Base-by-base conservation (phyloP, 2,888 invertebrate genomes). In the Oligia strigilis region DNA sequence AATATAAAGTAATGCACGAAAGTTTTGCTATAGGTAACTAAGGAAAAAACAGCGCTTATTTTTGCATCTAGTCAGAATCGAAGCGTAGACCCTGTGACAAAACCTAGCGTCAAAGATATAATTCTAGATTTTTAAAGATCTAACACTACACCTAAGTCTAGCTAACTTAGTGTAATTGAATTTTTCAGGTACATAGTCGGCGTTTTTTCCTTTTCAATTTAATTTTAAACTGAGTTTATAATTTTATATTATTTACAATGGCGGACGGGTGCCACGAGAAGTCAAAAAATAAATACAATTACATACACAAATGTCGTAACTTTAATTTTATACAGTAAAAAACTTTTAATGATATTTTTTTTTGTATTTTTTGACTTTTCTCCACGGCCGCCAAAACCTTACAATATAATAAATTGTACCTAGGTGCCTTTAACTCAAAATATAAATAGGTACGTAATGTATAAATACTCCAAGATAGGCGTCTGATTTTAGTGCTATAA, bases 181-280 rank as follows among this genome's bases (percentile, higher is more conserved):
- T 86, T 91, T 93, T 94, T 97, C 97, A 97, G 97, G 97, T 97
- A 97, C 97, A 94, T 96, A 92, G 95, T 96, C 95, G 94, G 96
- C 96, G 95, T 94, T 94, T 93, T 90, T 89, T 90, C 83, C 83
- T 82, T 88, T 87, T 78, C 85, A 87, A 89, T 89, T 88, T 84
- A 87, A 87, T 78, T 90, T 87, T 86, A 83, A 90, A 90, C 89
- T 86, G 90, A 88, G 90, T 88, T 87, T 84, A 80, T 89, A 90
- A 90, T 86, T 90, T 88, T 85, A 89, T 92, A 88, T 92, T 95
- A 96, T 95, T 94, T 96, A 96, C 95, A 95, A 90, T 88, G 79
- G 87, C 87, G 85, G 89, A 91, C 78, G 43, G 23, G 40, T 87
- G 88, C 89, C 90, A 90, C 90, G 88, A 91, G 88, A 92, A 93